Evolutionary conservation across 2,113 vertebrate genomes (phyloP), one percentile per base, ranked within the genome.

Genomic region (Sebastes schlegelii): DNA sequence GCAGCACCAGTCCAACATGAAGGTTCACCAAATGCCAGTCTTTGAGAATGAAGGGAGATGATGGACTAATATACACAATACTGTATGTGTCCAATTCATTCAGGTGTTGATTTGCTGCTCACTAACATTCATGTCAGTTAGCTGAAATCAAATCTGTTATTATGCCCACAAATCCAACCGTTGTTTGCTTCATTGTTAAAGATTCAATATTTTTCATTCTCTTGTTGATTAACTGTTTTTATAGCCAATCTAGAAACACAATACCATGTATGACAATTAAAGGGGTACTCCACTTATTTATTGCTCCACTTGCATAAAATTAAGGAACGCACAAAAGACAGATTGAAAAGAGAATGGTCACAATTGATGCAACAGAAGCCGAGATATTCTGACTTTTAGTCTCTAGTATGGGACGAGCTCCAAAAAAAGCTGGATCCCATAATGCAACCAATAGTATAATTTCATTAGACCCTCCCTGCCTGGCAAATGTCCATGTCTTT

Each of bases 1-100:
- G 48, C n/a, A 71, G n/a, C 64, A 19, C 58, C 57, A 23, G 45
- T 71, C 74, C 45, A 49, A 77, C 67, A 65, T 60, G 2, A 51
- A 52, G 42, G 45, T 42, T 52, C 26, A 80, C 13, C 6, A 7
- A 62, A 62, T n/a, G 26, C 8, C 6, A 21, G 43, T 76, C 45
- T 74, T 62, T 14, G 42, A 6, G n/a, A 26, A 65, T 65, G 16
- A 17, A 62, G 34, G 2, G 14, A 0, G n/a, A 58, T 58, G 58
- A 21, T 0, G 8, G 23, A 55, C 42, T 16, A 49, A 63, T n/a
- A 42, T n/a, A 45, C 26, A 69, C 1, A 26, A 19, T 61, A 43
- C 34, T 42, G 34, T 12, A 46, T 48, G 42, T 26, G 58, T 77
- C 2, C n/a, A 14, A 72, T 17, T 63, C n/a, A 75, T 66, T 81